Base-by-base conservation (phyloP, 1,140 invertebrate species). In the Heliconius hewitsoni region DNA sequence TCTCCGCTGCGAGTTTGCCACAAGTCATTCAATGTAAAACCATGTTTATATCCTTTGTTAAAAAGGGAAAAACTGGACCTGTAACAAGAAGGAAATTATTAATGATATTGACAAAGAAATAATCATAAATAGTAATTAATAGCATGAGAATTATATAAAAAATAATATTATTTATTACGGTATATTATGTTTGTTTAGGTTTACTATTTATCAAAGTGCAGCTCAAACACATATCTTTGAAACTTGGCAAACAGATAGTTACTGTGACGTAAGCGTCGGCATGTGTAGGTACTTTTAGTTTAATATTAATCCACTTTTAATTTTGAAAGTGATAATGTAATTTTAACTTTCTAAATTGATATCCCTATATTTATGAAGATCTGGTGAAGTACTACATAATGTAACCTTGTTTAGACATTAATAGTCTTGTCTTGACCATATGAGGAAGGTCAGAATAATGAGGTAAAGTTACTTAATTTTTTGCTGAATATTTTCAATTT, bases 1-100 rank as follows among this genome's bases (percentile, higher is more conserved):
- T 97, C 96, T 34, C 95, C 94, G 8, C 93, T 91, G 5, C 96
- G 89, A n/a, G 96, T 95, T 83, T 95, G 92, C 87, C 95, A 96
- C n/a, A 97, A 85, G 84, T 96, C 96, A 3, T 94, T 87, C 55
- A 95, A 86, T 74, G 95, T 95, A 18, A 96, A 84, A 72, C 96
- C 95, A 37, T 93, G 86, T 87, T 95, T 95, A 79, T 90, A 93
- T 18, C 92, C 92, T 78, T 86, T 84, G 60, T 81, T 83, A 72
- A 94, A 94, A 75, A 94, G 78, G 34, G 75, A 82, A 46, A 93
- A 92, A 74, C 93, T 93, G 88, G 89, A 94, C 87, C 93, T 94
- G 81, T 50, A 85, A 90, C 79, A 77, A 81, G n/a, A 18, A 72
- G 11, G 8, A 50, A n/a, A 16, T 37, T 39, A 71, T 3, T 39